phyloP scores from a whole-genome alignment of 2,888 invertebrate genomes.

The Acrobeloides nanus region DNA sequence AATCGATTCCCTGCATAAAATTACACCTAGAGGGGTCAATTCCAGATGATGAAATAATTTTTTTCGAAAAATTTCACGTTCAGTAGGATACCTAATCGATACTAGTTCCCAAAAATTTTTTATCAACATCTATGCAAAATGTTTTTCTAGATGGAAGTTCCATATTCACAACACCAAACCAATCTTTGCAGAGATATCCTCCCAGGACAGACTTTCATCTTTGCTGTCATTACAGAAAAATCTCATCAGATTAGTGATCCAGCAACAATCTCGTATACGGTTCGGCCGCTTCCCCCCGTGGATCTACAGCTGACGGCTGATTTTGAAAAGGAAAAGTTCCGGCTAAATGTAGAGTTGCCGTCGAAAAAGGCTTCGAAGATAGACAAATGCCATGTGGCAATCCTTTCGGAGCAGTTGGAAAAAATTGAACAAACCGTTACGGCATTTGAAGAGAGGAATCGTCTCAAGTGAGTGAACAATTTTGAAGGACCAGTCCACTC shows the following conservation, averaged over 20 bases:
- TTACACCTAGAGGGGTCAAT: too few species aligned
- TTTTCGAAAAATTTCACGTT: too few species aligned
- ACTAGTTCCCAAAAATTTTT: conserved; percentile 1
- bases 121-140: conserved; percentile 3
- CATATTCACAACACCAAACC: conserved; percentile 20
- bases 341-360: conserved; percentile 29
- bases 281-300: conserved; percentile 41
- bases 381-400: conserved; percentile 34
- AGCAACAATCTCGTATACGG: conserved; percentile 31
- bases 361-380: conserved; percentile 24
- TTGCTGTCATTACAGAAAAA: conserved; percentile 43
- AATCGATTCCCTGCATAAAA: too few species aligned
- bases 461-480: too few species aligned
- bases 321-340: conserved; percentile 38
- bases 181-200: conserved; percentile 34
- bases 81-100: too few species aligned
- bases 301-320: conserved; percentile 40
- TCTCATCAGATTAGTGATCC: conserved; percentile 35
- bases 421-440: conserved; percentile 27
- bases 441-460: conserved; percentile 20
- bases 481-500: too few species aligned
- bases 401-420: conserved; percentile 32
- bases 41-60: too few species aligned
- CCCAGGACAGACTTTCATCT: conserved; percentile 37
- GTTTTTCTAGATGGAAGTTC: conserved; percentile 11